phyloP scores from a whole-genome alignment of 2,888 invertebrate species.

The Macrophya annulata region DNA sequence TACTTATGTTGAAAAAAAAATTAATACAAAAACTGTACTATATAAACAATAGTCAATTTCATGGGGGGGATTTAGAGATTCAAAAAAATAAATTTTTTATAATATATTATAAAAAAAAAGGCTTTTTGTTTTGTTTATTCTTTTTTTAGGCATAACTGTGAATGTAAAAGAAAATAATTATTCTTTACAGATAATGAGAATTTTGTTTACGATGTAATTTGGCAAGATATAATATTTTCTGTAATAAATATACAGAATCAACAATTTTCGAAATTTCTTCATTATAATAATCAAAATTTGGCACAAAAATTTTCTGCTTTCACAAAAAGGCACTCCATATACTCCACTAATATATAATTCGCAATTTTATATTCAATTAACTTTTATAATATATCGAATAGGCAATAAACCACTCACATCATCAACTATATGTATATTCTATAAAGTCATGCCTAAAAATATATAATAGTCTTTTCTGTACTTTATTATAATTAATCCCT shows the following conservation, averaged over 20 bases:
- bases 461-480: conserved; percentile 45
- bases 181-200: neutral
- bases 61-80: conserved; percentile 61
- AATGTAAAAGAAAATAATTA: conserved; percentile 34
- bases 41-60: conserved; percentile 53
- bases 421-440: conserved; percentile 18
- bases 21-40: conserved; percentile 53
- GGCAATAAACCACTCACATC: conserved; percentile 6
- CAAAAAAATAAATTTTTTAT: conserved; percentile 59
- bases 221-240: conserved; percentile 16
- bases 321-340: conserved; percentile 20
- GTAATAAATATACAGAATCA: conserved; percentile 16
- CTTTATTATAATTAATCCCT: conserved; percentile 39
- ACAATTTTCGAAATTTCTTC: conserved; percentile 17
- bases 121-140: too few relatives aligned
- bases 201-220: neutral
- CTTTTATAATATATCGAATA: conserved; percentile 1
- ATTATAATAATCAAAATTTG: conserved; percentile 38
- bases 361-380: neutral
- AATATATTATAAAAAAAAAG: neutral
- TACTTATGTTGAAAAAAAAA: conserved; percentile 52
- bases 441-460: conserved; percentile 56
- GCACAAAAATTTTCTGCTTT: conserved; percentile 43
- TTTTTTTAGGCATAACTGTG: conserved; percentile 49
- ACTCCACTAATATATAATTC: conserved; percentile 28